Percentiles rank a stretch among this genome's conserved stretches.
phyloP scores from a whole-genome alignment of 1,140 invertebrate species.

The Phymastichus coffea region DNA sequence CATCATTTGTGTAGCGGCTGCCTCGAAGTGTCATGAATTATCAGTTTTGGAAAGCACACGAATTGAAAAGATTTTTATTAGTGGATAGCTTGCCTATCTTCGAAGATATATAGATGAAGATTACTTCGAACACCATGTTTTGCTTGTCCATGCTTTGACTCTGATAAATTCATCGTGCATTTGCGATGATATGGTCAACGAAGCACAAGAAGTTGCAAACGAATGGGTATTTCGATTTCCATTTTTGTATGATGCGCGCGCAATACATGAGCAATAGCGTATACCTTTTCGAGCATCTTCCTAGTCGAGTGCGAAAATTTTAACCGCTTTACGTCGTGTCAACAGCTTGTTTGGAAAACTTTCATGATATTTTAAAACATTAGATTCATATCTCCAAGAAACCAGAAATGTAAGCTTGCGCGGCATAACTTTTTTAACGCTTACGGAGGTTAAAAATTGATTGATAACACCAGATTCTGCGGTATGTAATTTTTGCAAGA shows the following conservation, averaged over 20 bases:
- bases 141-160: constrained; percentile 14
- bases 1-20: background rate
- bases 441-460: background rate
- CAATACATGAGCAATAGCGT: constrained; percentile 15
- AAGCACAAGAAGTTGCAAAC: background rate
- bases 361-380: background rate
- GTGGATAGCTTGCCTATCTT: constrained; percentile 24
- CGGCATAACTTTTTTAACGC: background rate
- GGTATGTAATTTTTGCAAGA: background rate
- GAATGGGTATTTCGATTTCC: constrained; percentile 16
- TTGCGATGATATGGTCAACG: constrained; percentile 12
- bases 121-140: constrained; percentile 23
- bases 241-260: constrained; percentile 15
- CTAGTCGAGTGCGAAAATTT: constrained; percentile 5
- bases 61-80: constrained; percentile 24
- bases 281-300: constrained; percentile 20
- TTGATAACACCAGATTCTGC: background rate
- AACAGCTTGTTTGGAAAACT: constrained; percentile 24
- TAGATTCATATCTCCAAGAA: background rate
- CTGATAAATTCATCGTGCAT: constrained; percentile 10
- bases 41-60: constrained; percentile 20
- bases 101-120: constrained; percentile 1
- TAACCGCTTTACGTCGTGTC: constrained; percentile 19
- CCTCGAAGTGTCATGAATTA: too few species aligned
- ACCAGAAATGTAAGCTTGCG: background rate